Base-by-base conservation (phyloP, 23 tunicate genomes). In the Corella eumyota region DNA sequence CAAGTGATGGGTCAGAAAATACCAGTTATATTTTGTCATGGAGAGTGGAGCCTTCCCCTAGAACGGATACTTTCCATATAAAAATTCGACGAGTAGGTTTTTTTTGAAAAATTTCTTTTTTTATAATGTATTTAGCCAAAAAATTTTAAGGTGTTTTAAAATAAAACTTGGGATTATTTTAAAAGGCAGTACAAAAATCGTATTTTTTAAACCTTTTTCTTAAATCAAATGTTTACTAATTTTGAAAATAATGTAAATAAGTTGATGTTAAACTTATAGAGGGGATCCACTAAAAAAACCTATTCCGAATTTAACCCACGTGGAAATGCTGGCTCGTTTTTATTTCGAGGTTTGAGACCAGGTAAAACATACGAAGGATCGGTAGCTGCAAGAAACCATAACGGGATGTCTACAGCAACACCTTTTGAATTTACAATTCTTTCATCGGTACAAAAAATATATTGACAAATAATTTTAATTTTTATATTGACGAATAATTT, bases 321-420 rank as follows among this genome's bases (percentile, higher is more conserved):
- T 34, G 64, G 75, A 2, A 56, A 45, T 21, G 69, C 75, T 7
- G 60, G 75, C 6, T 77, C 75, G 64, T 77, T 77, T 61, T 47
- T 60, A 2, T 77, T 77, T 34, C 54, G 85, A 1, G 51, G 28
- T 26, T 25, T 79, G 50, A 46, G 31, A 25, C 77, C 77, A 2
- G 88, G 77, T 1, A 30, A 33, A 27, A 79, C 88, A 2, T 79
- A 79, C 56, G 88, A 70, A 45, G 88, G 88, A 20, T 45, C 23
- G 55, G 64, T 79, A 52, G 37, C 44, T 45, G 32, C 88, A 20
- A 36, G 29, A 1, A 79, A 79, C 66, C 40, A 55, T 1, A 57
- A 55, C 36, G 88, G 88, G n/a, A 44, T 36, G 4, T 79, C 88
- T 5, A 6, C 68, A 2, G 32, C 58, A 29, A 56, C 77, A 7